Percentiles rank a stretch among this genome's conserved stretches.
Evolutionary conservation across 2,113 vertebrate genomes (phyloP).

Genomic region (Colossoma macropomum): DNA sequence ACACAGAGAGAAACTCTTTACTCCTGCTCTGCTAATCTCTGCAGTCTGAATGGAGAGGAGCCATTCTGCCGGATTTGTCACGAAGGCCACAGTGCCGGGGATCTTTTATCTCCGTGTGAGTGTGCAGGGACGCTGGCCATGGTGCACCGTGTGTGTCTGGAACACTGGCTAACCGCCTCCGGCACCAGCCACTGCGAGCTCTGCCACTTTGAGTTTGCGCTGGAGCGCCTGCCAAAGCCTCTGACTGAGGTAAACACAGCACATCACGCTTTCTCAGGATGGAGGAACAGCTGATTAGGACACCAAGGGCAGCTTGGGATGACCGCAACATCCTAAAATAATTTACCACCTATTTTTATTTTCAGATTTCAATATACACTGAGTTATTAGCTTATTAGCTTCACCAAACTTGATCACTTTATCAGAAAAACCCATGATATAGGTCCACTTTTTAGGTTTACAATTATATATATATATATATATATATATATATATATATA

Average conservation of each 20-base stretch:
- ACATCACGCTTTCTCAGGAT: background rate
- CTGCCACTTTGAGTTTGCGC: constrained; percentile 71
- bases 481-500: too few relatives aligned
- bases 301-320: background rate
- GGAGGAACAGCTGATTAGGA: background rate
- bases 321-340: background rate
- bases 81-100: constrained; percentile 55
- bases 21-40: background rate
- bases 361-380: too few relatives aligned
- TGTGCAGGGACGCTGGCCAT: constrained; percentile 72
- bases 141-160: constrained; percentile 73
- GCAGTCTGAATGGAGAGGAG: constrained; percentile 62
- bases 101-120: constrained; percentile 74
- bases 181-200: constrained; percentile 75
- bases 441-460: too few relatives aligned
- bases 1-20: too few relatives aligned
- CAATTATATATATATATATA: too few relatives aligned
- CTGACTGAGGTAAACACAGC: constrained; percentile 66
- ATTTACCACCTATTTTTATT: background rate
- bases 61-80: constrained; percentile 77
- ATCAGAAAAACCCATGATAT: too few relatives aligned
- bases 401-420: too few relatives aligned
- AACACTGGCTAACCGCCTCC: constrained; percentile 75
- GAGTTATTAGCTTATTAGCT: too few relatives aligned
- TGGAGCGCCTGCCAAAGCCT: constrained; percentile 71